Conservation (phyloP, 2,113 vertebrate species). For the Albula glossodonta region DNA sequence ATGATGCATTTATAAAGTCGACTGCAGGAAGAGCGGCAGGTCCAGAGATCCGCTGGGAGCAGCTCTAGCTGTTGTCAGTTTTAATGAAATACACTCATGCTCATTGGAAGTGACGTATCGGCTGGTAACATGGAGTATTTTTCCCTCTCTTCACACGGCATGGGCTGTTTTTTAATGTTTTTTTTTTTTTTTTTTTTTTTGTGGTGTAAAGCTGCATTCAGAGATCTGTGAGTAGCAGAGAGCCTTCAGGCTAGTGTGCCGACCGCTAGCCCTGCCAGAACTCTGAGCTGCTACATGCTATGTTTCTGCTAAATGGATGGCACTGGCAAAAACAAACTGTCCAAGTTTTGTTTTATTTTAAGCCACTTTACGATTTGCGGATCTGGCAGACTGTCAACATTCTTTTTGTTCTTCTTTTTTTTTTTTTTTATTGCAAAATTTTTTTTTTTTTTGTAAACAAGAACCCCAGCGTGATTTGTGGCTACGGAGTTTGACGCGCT, state of each 20-base stretch:
- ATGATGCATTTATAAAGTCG: no score
- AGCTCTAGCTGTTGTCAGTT: not conserved
- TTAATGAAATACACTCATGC: constrained; percentile 4
- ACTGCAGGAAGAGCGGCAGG: no score
- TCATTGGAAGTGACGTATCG: constrained; percentile 7
- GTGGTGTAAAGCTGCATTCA: not conserved
- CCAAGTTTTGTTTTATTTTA: constrained; percentile 20
- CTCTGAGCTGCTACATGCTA: constrained; percentile 32
- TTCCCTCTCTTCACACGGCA: constrained; percentile 17
- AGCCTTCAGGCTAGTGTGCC: constrained; percentile 14
- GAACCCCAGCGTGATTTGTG: constrained; percentile 24
- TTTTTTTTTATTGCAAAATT: not conserved
- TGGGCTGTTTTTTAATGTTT: not conserved
- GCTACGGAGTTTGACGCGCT: constrained; percentile 10
- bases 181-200: not conserved
- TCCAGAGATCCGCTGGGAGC: no score
- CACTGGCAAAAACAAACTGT: constrained; percentile 2
- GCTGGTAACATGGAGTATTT: constrained; percentile 7
- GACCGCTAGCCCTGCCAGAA: constrained; percentile 19
- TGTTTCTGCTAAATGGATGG: constrained; percentile 23
- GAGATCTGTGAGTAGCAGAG: constrained; percentile 25
- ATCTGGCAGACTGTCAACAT: constrained; percentile 2
- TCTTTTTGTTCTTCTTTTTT: not conserved
- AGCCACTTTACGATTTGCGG: constrained; percentile 2
- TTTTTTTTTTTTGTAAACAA: not conserved